Evolutionary conservation across 1,140 invertebrate genomes (phyloP), one percentile per base, ranked within the genome.

Genomic region (Elysia chlorotica): DNA sequence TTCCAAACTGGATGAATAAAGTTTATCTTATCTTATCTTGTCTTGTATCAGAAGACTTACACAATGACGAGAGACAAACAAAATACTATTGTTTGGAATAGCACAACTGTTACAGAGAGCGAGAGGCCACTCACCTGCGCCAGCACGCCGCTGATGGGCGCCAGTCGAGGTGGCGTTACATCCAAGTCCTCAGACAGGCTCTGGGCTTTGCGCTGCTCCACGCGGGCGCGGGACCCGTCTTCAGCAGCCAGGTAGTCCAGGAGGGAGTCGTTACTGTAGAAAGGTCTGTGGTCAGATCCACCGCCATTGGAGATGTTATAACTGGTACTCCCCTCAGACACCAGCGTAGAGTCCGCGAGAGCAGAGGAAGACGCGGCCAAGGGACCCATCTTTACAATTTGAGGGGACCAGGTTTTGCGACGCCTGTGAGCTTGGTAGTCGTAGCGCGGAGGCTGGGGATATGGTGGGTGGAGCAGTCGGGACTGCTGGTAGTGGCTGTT

Each of bases 131-230:
- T 30, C 30, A 71, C 69, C 57, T 63, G 59, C 23, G 69, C 61
- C 19, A 73, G 53, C 36, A 73, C 71, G n/a, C 71, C 71, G 28
- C 71, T 73, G 61, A 73, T 65, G 14, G 71, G 71, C 6, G 71
- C 62, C 28, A 73, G 48, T 57, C 36, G 36, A 2, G 71, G 71
- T 2, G 71, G 71, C 2, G 63, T 57, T 1, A 56, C 31, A 30
- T 73, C 71, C 21, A 73, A 33, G 23, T 73, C 71, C 19, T 73
- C 71, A 2, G 38, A 65, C 10, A 65, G 19, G 28, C 69, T 71
- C 37, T 62, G 36, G 23, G 57, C 53, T 14, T 41, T 63, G 23
- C 59, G 37, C n/a, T n/a, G n/a, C 21, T 62, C 69, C 5, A 63
- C 17, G 2, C 36, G 31, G 23, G 56, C 4, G n/a, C n/a, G n/a